These are phyloP conservation scores for Corbicula japonica DNA, from an alignment of 2,888 invertebrate genomes.

Conservation along the genomic window DNA sequence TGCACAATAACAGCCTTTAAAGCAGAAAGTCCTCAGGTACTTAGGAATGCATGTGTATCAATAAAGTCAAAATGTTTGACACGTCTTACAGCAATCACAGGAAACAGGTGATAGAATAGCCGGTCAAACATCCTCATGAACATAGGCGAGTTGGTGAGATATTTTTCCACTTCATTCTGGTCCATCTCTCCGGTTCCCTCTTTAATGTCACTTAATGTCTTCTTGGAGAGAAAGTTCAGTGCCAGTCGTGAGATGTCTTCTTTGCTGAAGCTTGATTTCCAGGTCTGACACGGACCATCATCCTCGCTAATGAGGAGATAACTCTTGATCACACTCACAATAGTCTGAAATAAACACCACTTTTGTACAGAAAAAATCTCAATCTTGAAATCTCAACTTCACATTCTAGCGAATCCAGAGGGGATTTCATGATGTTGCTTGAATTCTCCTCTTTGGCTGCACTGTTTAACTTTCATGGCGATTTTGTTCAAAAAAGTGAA, in stretches of 20 bases:
- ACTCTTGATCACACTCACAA: conserved; percentile 40
- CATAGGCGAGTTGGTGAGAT: conserved; percentile 75
- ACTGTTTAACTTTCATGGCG: no score
- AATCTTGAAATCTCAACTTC: no score
- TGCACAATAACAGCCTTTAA: no score
- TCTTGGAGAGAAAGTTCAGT: conserved; percentile 55
- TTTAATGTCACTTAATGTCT: conserved; percentile 24
- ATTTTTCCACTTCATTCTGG: conserved; percentile 72
- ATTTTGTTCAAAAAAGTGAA: no score
- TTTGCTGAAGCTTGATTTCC: conserved; percentile 62
- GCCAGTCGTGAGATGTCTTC: conserved; percentile 64
- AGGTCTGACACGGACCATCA: conserved; percentile 61
- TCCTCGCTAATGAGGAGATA: conserved; percentile 39
- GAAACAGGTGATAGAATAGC: conserved; percentile 77
- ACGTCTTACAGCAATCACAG: conserved; percentile 64
- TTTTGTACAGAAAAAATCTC: no score
- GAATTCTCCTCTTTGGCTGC: no score
- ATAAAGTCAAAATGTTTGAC: no score
- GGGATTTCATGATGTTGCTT: no score
- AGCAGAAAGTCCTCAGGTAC: no score
- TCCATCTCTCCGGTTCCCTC: conserved; percentile 27
- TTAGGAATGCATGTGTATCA: no score
- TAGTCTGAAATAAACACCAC: conserved; percentile 43
- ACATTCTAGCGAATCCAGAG: no score
- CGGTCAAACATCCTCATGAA: conserved; percentile 75